Evolutionary conservation across 2,888 invertebrate genomes (phyloP).

Genomic region (Caenorhabditis uteleia): DNA sequence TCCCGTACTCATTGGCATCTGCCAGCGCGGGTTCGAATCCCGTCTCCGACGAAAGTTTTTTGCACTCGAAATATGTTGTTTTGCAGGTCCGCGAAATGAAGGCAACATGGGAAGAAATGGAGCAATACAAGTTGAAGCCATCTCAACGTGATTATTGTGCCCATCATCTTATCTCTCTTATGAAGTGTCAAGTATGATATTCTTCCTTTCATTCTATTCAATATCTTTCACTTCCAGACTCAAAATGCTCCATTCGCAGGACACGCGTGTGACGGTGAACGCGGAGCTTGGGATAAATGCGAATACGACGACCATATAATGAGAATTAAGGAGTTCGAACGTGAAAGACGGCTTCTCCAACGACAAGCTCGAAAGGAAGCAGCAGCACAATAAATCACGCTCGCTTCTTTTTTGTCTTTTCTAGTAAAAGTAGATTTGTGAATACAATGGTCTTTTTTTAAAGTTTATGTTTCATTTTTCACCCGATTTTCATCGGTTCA

Average conservation of each 20-base stretch:
- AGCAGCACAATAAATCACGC: conserved; percentile 11
- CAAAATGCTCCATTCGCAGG: conserved; percentile 64
- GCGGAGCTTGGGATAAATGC: conserved; percentile 64
- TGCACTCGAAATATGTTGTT: not conserved
- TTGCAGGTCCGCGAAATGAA: conserved; percentile 53
- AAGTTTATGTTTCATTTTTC: too few species aligned
- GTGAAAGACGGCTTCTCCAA: conserved; percentile 64
- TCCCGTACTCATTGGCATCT: too few species aligned
- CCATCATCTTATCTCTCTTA: conserved; percentile 60
- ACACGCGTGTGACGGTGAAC: conserved; percentile 58
- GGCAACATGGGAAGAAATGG: conserved; percentile 61
- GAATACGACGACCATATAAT: conserved; percentile 66
- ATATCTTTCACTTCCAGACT: too few species aligned
- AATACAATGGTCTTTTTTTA: too few species aligned
- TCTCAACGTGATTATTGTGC: conserved; percentile 68
- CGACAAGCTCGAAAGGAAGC: conserved; percentile 62
- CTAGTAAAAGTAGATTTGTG: too few species aligned
- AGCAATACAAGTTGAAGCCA: conserved; percentile 58
- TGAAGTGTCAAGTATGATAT: conserved; percentile 60
- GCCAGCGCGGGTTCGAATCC: too few species aligned
- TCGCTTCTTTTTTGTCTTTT: conserved; percentile 6
- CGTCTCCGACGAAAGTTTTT: too few species aligned
- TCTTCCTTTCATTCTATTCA: not conserved
- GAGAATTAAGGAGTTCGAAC: conserved; percentile 69
- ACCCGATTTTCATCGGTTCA: too few species aligned